These are phyloP conservation scores for Astreopora myriophthalma DNA, from an alignment of 64 coral and sea anemone genomes.

Conservation along the genomic window DNA sequence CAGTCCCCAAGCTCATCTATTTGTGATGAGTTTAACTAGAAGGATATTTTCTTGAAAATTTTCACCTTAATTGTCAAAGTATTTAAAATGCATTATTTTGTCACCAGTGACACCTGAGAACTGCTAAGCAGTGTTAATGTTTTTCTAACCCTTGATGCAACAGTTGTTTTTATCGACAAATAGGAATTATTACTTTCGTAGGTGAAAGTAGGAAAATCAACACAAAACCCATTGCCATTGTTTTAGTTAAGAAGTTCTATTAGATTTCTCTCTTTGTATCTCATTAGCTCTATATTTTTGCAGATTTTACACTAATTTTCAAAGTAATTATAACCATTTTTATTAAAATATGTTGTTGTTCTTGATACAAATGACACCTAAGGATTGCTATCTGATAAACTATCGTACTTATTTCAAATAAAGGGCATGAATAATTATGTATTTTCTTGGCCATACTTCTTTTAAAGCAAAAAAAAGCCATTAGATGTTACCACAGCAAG, in stretches of 20 bases:
- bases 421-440: background rate
- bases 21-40: constrained; percentile 5
- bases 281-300: background rate
- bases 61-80: too few species aligned
- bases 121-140: too few species aligned
- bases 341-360: background rate
- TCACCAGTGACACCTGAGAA: too few species aligned
- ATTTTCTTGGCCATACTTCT: background rate
- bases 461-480: background rate
- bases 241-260: background rate
- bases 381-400: background rate
- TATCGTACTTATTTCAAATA: background rate
- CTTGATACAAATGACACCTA: background rate
- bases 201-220: background rate
- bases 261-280: background rate
- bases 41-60: too few species aligned
- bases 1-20: background rate
- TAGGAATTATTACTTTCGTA: background rate
- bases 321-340: background rate
- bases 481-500: background rate
- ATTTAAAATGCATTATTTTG: too few species aligned
- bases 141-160: too few species aligned
- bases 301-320: background rate
- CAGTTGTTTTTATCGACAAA: background rate
- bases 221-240: background rate